These are phyloP conservation scores for Heliconius hortense DNA, from an alignment of 2,888 invertebrate genomes.

Conservation along the genomic window DNA sequence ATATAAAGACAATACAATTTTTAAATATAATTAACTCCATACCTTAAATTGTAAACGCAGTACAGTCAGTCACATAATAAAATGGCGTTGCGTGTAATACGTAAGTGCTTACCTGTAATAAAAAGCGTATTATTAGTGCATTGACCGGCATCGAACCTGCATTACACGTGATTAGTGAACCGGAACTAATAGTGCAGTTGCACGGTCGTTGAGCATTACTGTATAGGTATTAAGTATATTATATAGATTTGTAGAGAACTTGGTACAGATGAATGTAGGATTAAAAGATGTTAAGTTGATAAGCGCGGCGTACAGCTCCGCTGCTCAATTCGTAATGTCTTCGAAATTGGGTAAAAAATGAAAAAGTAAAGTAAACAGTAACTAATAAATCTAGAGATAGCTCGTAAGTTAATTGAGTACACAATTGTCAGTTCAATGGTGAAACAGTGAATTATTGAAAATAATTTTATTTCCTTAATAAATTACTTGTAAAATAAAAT, in stretches of 20 bases:
- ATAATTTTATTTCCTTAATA: too few species aligned
- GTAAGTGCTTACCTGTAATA: slow-evolving; percentile 25
- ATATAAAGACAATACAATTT: too few species aligned
- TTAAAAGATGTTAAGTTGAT: too few species aligned
- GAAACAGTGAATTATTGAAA: too few species aligned
- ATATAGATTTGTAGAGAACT: background rate
- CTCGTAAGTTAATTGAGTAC: too few species aligned
- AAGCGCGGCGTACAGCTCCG: too few species aligned
- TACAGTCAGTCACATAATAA: background rate
- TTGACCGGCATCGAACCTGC: slow-evolving; percentile 37
- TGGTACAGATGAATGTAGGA: background rate
- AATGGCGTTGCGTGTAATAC: slow-evolving; percentile 7
- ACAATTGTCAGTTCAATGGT: too few species aligned
- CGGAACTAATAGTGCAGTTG: slow-evolving; percentile 23
- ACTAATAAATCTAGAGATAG: too few species aligned
- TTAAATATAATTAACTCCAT: background rate
- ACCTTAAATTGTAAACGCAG: background rate
- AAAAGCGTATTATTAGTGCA: slow-evolving; percentile 29
- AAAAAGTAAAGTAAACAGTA: too few species aligned
- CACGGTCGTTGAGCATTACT: slow-evolving; percentile 29
- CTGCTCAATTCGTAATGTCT: too few species aligned
- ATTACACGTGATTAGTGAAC: slow-evolving; percentile 24
- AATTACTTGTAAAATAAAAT: too few species aligned
- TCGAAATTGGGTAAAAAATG: too few species aligned
- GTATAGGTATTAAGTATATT: background rate